Percentiles rank a stretch among this genome's conserved stretches.
phyloP scores from a whole-genome alignment of 1,140 invertebrate genomes.

The Drosophila ercepeae region DNA sequence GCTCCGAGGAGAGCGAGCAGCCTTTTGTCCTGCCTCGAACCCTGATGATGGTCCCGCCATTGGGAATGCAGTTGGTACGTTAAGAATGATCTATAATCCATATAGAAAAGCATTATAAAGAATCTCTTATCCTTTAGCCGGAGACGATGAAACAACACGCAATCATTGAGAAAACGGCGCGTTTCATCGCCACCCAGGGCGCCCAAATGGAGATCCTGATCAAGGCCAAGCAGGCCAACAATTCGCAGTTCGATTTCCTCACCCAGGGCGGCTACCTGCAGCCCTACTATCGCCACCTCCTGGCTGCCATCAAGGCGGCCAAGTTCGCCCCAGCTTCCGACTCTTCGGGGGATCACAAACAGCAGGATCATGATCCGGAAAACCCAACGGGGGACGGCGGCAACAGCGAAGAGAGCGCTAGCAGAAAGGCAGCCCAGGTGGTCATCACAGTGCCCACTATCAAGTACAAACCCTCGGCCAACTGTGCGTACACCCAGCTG shows the following conservation, averaged over 20 bases:
- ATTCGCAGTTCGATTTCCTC: constrained; percentile 97
- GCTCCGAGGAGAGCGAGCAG: constrained; percentile 87
- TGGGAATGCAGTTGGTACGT: constrained; percentile 88
- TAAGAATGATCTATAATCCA: constrained; percentile 74
- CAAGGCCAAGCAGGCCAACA: constrained; percentile 97
- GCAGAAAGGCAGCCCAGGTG: constrained; percentile 27
- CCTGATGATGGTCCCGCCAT: constrained; percentile 88
- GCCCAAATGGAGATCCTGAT: constrained; percentile 99
- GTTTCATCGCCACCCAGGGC: constrained; percentile 96
- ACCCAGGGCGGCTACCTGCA: constrained; percentile 93
- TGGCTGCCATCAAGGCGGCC: constrained; percentile 92
- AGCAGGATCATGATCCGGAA: constrained; percentile 1
- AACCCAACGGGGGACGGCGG: neutral
- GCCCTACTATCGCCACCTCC: constrained; percentile 95
- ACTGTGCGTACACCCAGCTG: constrained; percentile 93
- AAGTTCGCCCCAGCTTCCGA: constrained; percentile 87
- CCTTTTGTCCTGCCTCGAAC: constrained; percentile 88
- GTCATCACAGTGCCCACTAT: constrained; percentile 84
- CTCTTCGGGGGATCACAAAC: constrained; percentile 5
- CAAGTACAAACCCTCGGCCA: constrained; percentile 90
- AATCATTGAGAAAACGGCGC: constrained; percentile 98
- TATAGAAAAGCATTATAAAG: too few relatives aligned
- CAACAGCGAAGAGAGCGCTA: constrained; percentile 33
- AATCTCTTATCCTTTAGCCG: constrained; percentile 87
- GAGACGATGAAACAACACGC: constrained; percentile 95